Evolutionary conservation across 2,888 invertebrate species (phyloP), one percentile per base, ranked within the genome.

Genomic region (Limnephilus lunatus): DNA sequence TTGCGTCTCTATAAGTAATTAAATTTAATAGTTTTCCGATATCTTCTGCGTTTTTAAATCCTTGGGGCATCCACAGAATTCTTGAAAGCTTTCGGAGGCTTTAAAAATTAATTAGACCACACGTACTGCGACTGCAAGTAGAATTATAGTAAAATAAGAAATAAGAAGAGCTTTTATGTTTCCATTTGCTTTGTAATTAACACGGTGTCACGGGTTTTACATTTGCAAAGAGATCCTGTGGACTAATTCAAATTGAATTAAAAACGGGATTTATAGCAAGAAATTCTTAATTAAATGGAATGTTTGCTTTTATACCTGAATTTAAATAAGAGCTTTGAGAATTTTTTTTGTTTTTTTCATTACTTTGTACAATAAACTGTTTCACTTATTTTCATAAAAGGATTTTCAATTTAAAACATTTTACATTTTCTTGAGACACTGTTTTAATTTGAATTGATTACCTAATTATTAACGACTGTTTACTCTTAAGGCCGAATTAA

Each of bases 61-160:
- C 25, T 25, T 68, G 68, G 53, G 85, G 25, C 53, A 19, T 19
- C 31, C 9, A 30, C 53, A 19, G 87, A 68, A 68, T 53, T 68
- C 87, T 87, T 87, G 87, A 68, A 53, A 53, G 87, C 87, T 87
- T 87, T 87, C n/a, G 32, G 31, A 32, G 87, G 39, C 32, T 87
- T 87, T 87, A 87, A 87, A 68, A 87, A 87, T 68, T 87, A 87
- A 87, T 87, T 87, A 87, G 87, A 87, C 87, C 87, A 87, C 87
- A 87, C 68, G 68, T 87, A 87, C 53, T 32, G 25, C 35, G 32
- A 68, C 39, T 39, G 87, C 87, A 35, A 87, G 87, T 68, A 53
- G 68, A 87, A 53, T 87, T 68, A 87, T 87, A 53, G 68, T 32
- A 25, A 68, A 87, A 87, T 31, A 87, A 87, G 30, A 87, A n/a